Evolutionary conservation across 2,797 vertebrate genomes (phyloP).

Genomic region (Australoheros facetus): DNA sequence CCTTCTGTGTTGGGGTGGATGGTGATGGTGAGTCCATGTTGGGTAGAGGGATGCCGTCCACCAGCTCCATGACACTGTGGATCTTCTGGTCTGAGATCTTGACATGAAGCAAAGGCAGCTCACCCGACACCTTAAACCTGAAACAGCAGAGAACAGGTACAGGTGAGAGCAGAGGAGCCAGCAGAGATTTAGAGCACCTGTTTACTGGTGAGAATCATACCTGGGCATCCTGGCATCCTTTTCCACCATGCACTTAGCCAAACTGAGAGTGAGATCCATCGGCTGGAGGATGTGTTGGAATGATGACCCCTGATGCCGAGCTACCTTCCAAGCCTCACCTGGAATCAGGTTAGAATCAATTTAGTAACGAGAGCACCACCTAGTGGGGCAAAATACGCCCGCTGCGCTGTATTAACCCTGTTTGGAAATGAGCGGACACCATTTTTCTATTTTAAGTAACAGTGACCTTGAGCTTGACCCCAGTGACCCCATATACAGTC

Average conservation of each 20-base stretch:
- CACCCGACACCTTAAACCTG: conserved; percentile 94
- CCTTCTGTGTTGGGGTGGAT: conserved; percentile 81
- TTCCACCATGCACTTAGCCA: conserved; percentile 95
- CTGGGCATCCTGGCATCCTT: conserved; percentile 92
- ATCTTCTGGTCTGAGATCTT: conserved; percentile 93
- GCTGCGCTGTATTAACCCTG: too few species aligned
- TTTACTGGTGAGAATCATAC: conserved; percentile 63
- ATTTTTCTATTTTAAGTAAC: too few species aligned
- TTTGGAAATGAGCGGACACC: too few species aligned
- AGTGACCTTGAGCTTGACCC: too few species aligned
- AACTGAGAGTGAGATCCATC: conserved; percentile 89
- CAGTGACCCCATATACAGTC: too few species aligned
- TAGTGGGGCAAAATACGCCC: too few species aligned
- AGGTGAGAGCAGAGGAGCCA: not conserved
- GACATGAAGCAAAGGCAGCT: conserved; percentile 90
- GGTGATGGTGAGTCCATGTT: conserved; percentile 67
- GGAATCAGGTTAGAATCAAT: not conserved
- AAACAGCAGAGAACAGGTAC: not conserved
- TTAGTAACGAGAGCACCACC: too few species aligned
- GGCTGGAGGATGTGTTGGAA: conserved; percentile 90
- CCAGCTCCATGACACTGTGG: conserved; percentile 82
- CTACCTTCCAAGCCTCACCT: conserved; percentile 91
- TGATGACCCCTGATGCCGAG: conserved; percentile 85
- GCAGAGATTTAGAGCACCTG: not conserved
- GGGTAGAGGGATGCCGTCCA: conserved; percentile 89